phyloP scores from a whole-genome alignment of 2,888 invertebrate species.

The Callyntrura guangdongensis region DNA sequence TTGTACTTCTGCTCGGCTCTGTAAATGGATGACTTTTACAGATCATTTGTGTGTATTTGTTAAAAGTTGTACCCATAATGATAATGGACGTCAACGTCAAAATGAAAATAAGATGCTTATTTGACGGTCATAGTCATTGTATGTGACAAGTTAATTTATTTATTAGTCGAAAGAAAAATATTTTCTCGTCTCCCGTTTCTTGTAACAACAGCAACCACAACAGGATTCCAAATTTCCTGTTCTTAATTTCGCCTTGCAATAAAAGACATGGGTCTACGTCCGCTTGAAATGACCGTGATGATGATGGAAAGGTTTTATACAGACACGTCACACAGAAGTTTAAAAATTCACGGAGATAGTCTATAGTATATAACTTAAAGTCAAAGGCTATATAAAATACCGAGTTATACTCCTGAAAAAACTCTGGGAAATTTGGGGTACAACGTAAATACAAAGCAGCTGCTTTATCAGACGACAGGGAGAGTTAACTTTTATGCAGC shows the following conservation, averaged over 20 bases:
- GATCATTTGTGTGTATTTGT: neutral
- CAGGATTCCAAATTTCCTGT: neutral
- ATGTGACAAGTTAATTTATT: slow-evolving; percentile 43
- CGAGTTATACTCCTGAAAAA: too few relatives aligned
- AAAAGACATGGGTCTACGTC: neutral
- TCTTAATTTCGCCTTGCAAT: neutral
- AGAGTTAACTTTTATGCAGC: too few relatives aligned
- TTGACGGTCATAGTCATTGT: slow-evolving; percentile 27
- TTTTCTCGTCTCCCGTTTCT: neutral
- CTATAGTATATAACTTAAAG: too few relatives aligned
- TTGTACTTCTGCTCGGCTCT: neutral
- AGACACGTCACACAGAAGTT: too few relatives aligned
- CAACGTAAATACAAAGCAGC: too few relatives aligned
- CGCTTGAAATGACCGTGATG: neutral
- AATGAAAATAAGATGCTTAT: slow-evolving; percentile 12
- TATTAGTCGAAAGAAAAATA: neutral
- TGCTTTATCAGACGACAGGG: too few relatives aligned
- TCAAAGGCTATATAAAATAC: too few relatives aligned
- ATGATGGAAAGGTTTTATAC: neutral
- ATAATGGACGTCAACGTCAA: slow-evolving; percentile 14
- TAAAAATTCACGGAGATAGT: too few relatives aligned
- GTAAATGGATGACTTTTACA: slow-evolving; percentile 5
- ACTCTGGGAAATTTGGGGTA: too few relatives aligned
- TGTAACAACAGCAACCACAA: neutral
- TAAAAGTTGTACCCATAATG: neutral